phyloP scores from a whole-genome alignment of 2,113 vertebrate species.

The Nansenia antarctica region DNA sequence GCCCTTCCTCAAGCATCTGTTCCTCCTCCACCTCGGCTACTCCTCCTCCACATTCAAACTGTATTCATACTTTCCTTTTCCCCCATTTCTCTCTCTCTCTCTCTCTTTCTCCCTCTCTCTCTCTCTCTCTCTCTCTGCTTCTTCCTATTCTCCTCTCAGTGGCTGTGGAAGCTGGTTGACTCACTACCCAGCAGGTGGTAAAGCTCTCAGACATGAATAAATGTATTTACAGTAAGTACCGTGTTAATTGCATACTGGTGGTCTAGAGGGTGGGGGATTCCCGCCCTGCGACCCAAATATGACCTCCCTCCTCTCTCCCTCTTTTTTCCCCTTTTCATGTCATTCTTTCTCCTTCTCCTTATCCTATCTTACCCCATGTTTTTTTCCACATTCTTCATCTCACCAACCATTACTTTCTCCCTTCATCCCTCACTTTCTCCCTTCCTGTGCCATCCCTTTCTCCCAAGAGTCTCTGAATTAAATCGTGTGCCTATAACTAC shows the following conservation, averaged over 20 bases:
- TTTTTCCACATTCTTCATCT: background rate
- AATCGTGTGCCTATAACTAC: too few species aligned
- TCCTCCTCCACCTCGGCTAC: too few species aligned
- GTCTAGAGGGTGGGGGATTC: slow-evolving; percentile 4
- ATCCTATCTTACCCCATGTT: background rate
- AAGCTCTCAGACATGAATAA: slow-evolving; percentile 12
- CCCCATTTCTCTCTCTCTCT: too few species aligned
- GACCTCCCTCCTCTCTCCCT: slow-evolving; percentile 7
- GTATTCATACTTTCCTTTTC: too few species aligned
- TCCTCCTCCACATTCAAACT: too few species aligned
- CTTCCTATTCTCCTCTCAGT: too few species aligned
- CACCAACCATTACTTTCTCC: background rate
- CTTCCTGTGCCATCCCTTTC: too few species aligned
- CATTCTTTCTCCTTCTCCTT: background rate
- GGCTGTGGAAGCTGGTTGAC: slow-evolving; percentile 7
- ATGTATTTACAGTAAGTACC: slow-evolving; percentile 28
- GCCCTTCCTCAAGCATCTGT: too few species aligned
- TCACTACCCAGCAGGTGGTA: background rate
- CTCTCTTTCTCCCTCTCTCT: too few species aligned
- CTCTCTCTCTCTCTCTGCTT: too few species aligned
- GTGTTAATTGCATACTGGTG: slow-evolving; percentile 28
- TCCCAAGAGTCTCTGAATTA: too few species aligned
- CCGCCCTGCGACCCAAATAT: slow-evolving; percentile 1
- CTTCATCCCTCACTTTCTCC: too few species aligned
- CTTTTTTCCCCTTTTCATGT: background rate